These are phyloP conservation scores for Bursaphelenchus mucronatus DNA, from an alignment of 1,140 invertebrate species.

Conservation along the genomic window DNA sequence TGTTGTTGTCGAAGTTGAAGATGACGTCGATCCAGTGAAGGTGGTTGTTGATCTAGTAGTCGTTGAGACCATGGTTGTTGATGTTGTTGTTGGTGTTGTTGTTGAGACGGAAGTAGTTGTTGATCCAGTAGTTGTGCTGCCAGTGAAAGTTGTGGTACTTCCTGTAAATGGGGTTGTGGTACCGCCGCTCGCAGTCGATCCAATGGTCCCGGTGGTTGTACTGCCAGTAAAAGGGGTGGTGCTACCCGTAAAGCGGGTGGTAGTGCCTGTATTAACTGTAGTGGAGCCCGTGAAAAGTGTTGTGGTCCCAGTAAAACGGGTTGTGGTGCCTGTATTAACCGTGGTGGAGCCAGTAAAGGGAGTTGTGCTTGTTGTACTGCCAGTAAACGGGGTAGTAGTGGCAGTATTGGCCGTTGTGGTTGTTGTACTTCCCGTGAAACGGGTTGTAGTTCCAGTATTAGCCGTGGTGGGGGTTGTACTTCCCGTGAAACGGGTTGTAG, in stretches of 20 bases:
- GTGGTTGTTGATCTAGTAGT: slow-evolving; percentile 1
- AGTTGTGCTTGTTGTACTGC: too few species aligned
- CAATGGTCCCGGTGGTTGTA: background rate
- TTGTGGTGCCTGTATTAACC: slow-evolving; percentile 9
- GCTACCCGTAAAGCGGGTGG: too few species aligned
- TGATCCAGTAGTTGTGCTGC: background rate
- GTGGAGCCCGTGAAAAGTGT: background rate
- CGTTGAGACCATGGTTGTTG: background rate
- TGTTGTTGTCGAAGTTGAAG: slow-evolving; percentile 7
- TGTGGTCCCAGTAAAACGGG: background rate
- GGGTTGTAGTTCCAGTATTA: background rate
- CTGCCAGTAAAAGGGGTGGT: background rate
- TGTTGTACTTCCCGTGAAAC: background rate
- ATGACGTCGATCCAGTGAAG: background rate
- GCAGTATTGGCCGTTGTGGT: background rate
- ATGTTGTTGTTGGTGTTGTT: too few species aligned
- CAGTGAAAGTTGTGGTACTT: background rate
- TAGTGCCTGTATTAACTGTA: too few species aligned
- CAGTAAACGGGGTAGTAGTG: too few species aligned
- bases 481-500: background rate
- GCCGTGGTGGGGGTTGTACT: background rate
- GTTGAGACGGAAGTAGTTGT: too few species aligned
- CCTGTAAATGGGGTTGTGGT: background rate
- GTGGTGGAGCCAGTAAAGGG: background rate
- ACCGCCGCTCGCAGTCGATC: background rate